phyloP scores from a whole-genome alignment of 2,797 vertebrate species.

The Eurystomus glaucurus region DNA sequence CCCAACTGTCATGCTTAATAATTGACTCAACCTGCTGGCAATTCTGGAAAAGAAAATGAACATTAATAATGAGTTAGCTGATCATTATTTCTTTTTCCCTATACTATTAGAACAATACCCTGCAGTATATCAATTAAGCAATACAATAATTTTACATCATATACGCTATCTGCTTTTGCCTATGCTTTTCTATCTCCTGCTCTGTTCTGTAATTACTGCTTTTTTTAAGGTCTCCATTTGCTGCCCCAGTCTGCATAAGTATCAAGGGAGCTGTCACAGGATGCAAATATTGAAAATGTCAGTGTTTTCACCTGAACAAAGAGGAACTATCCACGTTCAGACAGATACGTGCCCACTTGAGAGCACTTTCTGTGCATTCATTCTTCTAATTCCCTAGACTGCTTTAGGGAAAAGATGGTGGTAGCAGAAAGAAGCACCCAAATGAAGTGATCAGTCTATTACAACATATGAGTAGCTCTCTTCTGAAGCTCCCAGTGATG shows the following conservation, averaged over 20 bases:
- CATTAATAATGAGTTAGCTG: constrained; percentile 71
- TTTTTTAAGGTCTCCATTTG: neutral
- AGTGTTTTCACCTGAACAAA: neutral
- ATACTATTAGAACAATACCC: constrained; percentile 35
- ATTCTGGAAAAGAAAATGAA: constrained; percentile 68
- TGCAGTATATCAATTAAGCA: constrained; percentile 53
- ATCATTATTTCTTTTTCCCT: constrained; percentile 55
- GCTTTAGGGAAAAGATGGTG: neutral
- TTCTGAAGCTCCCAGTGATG: neutral
- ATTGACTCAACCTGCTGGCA: constrained; percentile 64
- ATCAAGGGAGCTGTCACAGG: neutral
- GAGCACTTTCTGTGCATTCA: neutral
- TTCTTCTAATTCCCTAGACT: neutral
- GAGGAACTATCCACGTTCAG: neutral
- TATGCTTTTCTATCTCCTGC: neutral
- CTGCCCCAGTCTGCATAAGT: neutral
- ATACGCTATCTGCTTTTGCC: neutral
- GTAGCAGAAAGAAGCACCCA: neutral
- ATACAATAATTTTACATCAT: neutral
- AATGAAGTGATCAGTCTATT: neutral
- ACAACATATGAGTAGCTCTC: neutral
- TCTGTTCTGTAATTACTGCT: neutral
- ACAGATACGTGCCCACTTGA: neutral
- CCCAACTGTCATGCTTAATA: constrained; percentile 70
- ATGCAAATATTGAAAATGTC: neutral